These are phyloP conservation scores for Habrosyne pyritoides DNA, from an alignment of 2,888 invertebrate species.

Conservation along the genomic window DNA sequence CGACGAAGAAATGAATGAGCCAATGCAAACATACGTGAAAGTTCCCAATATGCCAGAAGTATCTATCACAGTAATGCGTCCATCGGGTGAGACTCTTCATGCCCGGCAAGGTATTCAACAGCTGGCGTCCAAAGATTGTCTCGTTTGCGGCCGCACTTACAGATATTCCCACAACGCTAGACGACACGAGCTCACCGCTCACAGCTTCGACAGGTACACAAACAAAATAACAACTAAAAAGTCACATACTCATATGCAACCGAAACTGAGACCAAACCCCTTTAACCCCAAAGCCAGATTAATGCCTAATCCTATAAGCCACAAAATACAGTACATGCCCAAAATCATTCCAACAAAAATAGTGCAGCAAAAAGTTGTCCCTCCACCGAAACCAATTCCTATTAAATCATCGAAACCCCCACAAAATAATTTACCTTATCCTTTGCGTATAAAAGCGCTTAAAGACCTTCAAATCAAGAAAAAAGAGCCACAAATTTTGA, in stretches of 20 bases:
- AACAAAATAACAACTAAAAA: constrained; percentile 71
- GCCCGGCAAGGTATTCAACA: constrained; percentile 77
- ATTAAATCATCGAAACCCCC: constrained; percentile 58
- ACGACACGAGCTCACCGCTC: constrained; percentile 76
- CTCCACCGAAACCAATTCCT: constrained; percentile 70
- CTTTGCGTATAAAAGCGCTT: constrained; percentile 77
- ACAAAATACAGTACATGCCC: constrained; percentile 70
- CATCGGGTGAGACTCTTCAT: constrained; percentile 71
- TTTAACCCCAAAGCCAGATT: constrained; percentile 78
- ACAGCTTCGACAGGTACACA: constrained; percentile 78
- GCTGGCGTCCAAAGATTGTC: constrained; percentile 78
- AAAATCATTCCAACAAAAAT: constrained; percentile 61
- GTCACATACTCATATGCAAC: constrained; percentile 57
- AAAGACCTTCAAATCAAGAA: constrained; percentile 80
- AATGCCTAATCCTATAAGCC: constrained; percentile 78
- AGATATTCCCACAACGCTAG: constrained; percentile 80
- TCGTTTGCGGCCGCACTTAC: constrained; percentile 77
- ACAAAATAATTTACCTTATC: constrained; percentile 75
- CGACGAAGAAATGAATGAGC: constrained; percentile 57
- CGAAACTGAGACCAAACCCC: constrained; percentile 77
- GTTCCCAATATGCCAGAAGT: constrained; percentile 74
- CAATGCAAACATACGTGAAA: constrained; percentile 43
- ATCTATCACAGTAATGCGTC: constrained; percentile 77
- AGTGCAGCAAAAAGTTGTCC: constrained; percentile 55
- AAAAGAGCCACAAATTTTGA: constrained; percentile 79